Percentiles rank a stretch among this genome's conserved stretches.
These are phyloP conservation scores for Dicycla oo DNA, from an alignment of 2,888 invertebrate species.

Conservation along the genomic window DNA sequence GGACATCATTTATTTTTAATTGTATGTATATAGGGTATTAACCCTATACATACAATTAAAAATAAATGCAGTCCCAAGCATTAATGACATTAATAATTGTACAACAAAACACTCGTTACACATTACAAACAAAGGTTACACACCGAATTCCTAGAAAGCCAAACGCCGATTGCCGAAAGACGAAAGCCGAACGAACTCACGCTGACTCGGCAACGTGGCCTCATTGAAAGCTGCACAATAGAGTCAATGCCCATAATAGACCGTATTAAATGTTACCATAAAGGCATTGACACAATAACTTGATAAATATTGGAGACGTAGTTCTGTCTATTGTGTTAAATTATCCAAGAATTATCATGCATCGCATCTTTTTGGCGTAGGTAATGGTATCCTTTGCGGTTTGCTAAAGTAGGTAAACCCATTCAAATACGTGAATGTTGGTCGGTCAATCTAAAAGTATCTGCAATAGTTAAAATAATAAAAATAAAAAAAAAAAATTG, in stretches of 20 bases:
- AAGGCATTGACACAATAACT: conserved; percentile 80
- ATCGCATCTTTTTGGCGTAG: conserved; percentile 44
- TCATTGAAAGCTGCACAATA: conserved; percentile 79
- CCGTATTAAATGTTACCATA: conserved; percentile 80
- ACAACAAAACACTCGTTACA: conserved; percentile 53
- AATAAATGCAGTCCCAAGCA: conserved; percentile 14
- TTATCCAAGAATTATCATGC: conserved; percentile 59
- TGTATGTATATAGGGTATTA: no score
- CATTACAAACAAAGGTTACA: conserved; percentile 54
- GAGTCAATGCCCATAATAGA: conserved; percentile 79
- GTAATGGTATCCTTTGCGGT: conserved; percentile 15
- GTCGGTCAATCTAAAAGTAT: background rate
- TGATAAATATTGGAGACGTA: conserved; percentile 80
- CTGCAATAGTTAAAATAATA: no score
- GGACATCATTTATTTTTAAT: no score
- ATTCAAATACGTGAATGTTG: background rate
- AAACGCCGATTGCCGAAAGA: conserved; percentile 70
- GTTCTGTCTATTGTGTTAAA: conserved; percentile 62
- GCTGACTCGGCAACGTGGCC: conserved; percentile 78
- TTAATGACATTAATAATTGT: conserved; percentile 26
- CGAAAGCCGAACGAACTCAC: conserved; percentile 74
- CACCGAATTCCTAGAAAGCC: conserved; percentile 77
- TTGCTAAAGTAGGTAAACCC: background rate
- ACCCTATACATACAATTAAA: background rate
- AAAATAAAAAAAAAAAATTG: no score